Conservation (phyloP, 2,113 vertebrate species). For the Protobothrops flavoviridis region DNA sequence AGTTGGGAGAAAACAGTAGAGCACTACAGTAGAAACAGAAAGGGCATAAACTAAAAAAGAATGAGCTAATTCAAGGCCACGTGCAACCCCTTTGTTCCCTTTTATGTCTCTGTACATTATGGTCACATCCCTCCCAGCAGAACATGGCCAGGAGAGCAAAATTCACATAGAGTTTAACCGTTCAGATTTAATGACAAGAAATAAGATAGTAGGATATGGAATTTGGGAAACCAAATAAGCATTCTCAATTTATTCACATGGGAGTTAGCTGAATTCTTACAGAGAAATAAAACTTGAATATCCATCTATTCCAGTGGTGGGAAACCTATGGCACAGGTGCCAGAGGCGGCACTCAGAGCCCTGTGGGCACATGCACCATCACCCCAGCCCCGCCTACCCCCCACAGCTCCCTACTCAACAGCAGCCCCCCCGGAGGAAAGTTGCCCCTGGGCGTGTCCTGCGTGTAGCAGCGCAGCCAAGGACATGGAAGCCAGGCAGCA, state of each 20-base stretch:
- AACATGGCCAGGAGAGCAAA: background rate
- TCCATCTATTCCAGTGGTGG: background rate
- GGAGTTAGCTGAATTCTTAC: background rate
- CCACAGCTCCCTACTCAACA: no score
- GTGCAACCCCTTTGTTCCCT: background rate
- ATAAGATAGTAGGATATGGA: background rate
- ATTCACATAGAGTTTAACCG: background rate
- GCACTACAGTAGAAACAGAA: background rate
- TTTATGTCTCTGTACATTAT: background rate
- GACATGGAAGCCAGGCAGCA: no score
- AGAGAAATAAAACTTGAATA: background rate
- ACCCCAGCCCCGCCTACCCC: no score
- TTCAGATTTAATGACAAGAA: background rate
- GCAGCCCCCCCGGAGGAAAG: no score
- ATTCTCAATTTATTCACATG: background rate
- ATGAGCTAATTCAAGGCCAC: background rate
- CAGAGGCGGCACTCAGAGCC: no score
- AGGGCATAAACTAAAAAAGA: background rate
- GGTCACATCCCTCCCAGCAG: background rate
- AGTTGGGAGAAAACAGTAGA: no score
- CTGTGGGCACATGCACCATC: no score
- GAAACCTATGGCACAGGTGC: no score
- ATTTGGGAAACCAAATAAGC: background rate
- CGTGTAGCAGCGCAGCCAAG: no score
- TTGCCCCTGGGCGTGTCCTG: no score